Evolutionary conservation across 2,888 invertebrate species (phyloP).

Genomic region (Metalampra italica): DNA sequence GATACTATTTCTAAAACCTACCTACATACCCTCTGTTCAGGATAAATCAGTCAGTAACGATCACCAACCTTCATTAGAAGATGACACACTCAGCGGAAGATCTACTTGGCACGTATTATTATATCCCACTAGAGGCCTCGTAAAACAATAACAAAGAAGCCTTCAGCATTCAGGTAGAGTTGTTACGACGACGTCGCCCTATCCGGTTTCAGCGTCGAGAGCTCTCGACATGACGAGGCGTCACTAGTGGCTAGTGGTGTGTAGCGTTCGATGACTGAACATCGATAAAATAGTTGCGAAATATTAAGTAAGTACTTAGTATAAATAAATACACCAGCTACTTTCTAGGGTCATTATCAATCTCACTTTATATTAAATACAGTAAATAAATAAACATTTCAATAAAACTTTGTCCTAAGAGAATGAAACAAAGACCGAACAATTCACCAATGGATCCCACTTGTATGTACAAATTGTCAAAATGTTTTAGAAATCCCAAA

Average conservation of each 20-base stretch:
- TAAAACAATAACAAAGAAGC: slow-evolving; percentile 6
- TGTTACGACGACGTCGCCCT: slow-evolving; percentile 8
- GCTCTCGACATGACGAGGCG: slow-evolving; percentile 6
- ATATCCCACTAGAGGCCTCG: not conserved
- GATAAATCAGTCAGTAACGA: not conserved
- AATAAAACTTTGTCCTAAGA: too few relatives aligned
- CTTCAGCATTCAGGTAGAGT: slow-evolving; percentile 7
- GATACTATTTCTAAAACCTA: too few relatives aligned
- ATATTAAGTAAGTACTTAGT: not conserved
- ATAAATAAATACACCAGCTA: not conserved
- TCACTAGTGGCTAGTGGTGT: not conserved
- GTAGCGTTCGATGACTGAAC: not conserved
- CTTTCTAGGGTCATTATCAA: too few relatives aligned
- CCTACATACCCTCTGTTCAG: too few relatives aligned
- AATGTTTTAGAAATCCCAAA: too few relatives aligned
- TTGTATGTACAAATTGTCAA: too few relatives aligned
- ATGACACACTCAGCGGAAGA: not conserved
- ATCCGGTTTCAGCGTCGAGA: slow-evolving; percentile 12
- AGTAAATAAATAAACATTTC: too few relatives aligned
- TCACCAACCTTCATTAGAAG: not conserved
- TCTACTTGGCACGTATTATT: too few relatives aligned
- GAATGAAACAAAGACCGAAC: too few relatives aligned
- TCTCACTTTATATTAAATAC: too few relatives aligned
- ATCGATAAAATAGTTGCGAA: not conserved
- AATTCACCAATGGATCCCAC: too few relatives aligned